Evolutionary conservation across 2,113 vertebrate species (phyloP).

Genomic region (Aleadryas rufinucha): DNA sequence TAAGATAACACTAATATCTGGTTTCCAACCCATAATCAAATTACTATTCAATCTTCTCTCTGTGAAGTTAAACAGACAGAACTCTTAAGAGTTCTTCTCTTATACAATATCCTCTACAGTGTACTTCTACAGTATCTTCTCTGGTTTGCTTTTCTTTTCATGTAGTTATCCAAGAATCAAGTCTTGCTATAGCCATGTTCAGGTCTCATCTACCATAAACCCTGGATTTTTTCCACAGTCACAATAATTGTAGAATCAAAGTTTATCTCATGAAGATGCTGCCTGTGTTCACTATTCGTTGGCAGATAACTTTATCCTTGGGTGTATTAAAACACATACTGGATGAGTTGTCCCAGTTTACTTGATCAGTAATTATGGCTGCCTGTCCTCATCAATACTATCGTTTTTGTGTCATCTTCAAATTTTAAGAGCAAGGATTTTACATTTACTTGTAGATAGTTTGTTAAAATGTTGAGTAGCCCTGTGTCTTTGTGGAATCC

Average conservation of each 20-base stretch:
- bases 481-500: background rate
- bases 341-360: background rate
- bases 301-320: background rate
- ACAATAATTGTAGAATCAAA: background rate
- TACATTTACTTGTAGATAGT: background rate
- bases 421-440: background rate
- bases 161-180: background rate
- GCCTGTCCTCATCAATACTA: background rate
- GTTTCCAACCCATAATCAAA: background rate
- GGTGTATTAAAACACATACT: background rate
- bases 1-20: background rate
- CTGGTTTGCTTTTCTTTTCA: background rate
- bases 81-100: background rate
- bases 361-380: background rate
- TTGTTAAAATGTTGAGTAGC: background rate
- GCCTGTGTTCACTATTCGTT: background rate
- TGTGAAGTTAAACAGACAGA: background rate
- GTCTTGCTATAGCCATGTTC: background rate
- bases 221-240: background rate
- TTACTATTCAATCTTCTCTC: background rate
- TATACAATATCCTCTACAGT: background rate
- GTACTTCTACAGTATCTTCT: background rate
- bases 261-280: background rate
- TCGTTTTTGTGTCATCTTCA: background rate
- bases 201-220: background rate